A percentile compares a stretch with the other conserved stretches of the same genome.
Conservation (phyloP, 2,797 vertebrate species). For the Chrysocyon brachyurus region DNA sequence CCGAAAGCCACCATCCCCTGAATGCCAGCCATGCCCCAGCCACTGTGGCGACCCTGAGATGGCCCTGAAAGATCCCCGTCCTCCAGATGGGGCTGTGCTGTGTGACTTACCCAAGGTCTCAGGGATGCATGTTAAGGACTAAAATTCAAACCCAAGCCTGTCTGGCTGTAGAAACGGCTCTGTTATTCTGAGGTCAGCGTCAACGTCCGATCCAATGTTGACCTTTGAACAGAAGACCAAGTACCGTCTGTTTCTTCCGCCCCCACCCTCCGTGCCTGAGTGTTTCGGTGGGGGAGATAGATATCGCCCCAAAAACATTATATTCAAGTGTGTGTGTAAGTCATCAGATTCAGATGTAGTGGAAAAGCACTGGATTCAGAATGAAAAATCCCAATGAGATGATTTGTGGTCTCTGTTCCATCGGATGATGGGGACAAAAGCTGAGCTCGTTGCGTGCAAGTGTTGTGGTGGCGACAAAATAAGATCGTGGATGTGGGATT, state of each 20-base stretch:
- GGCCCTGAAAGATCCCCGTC: accelerated
- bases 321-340: no score
- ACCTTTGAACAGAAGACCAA: accelerated
- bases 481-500: no score
- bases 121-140: background rate
- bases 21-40: accelerated
- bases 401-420: background rate
- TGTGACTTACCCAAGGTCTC: background rate
- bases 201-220: background rate
- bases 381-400: background rate
- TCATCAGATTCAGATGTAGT: background rate
- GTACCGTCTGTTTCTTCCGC: no score
- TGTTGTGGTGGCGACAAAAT: background rate
- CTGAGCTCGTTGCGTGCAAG: accelerated
- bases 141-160: no score
- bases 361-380: background rate
- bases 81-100: background rate
- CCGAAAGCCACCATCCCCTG: accelerated
- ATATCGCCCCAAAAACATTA: background rate
- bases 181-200: no score
- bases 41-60: accelerated
- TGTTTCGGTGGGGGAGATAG: accelerated
- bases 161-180: background rate
- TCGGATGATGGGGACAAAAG: no score
- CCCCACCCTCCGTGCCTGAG: accelerated